Conservation (phyloP, 2,888 invertebrate species). For the Pelosia muscerda region DNA sequence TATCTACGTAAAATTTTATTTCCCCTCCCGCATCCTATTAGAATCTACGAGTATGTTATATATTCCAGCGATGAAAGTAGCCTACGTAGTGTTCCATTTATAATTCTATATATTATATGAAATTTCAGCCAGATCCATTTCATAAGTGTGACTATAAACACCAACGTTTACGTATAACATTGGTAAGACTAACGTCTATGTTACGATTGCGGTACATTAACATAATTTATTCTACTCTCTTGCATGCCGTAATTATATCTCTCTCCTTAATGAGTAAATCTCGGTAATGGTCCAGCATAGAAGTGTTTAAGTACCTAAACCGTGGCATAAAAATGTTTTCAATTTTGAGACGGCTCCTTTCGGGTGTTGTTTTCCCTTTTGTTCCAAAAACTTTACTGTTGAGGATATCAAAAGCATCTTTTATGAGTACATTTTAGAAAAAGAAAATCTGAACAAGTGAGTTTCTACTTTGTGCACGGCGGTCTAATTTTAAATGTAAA, state of each 20-base stretch:
- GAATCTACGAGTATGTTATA: too few relatives aligned
- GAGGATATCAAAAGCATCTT: conserved; percentile 1
- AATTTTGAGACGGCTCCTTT: background rate
- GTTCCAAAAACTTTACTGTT: background rate
- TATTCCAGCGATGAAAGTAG: too few relatives aligned
- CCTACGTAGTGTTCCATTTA: too few relatives aligned
- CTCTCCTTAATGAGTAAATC: conserved; percentile 1
- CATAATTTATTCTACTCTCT: background rate
- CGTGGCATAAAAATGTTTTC: background rate
- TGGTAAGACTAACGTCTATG: background rate
- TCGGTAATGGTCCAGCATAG: background rate
- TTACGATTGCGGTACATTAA: background rate
- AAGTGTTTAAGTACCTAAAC: background rate
- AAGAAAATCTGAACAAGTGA: background rate
- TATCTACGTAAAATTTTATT: too few relatives aligned
- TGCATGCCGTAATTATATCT: background rate
- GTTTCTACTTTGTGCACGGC: background rate
- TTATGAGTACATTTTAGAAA: background rate
- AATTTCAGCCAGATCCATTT: background rate
- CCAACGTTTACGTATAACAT: background rate
- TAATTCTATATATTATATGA: background rate
- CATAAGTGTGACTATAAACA: background rate
- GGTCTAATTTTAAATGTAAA: background rate
- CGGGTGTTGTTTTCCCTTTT: background rate
- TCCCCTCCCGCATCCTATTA: too few relatives aligned